Conservation (phyloP, 1,140 invertebrate genomes). For the Hetaerina americana region DNA sequence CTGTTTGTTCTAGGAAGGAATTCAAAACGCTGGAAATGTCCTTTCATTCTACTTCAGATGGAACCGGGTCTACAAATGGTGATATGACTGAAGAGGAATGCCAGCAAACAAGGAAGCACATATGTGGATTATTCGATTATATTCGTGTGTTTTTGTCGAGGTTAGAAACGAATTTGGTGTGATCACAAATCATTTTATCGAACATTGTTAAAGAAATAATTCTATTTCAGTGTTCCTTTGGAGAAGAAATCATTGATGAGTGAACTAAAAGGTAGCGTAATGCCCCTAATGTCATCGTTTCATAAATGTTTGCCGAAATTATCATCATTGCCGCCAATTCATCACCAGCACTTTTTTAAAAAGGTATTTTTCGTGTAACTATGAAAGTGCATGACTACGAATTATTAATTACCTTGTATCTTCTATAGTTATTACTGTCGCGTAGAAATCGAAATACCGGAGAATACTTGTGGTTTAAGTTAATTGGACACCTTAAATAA, state of each 20-base stretch:
- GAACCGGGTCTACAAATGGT: not conserved
- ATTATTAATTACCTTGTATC: not conserved
- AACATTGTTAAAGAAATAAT: not conserved
- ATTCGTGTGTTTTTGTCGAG: not conserved
- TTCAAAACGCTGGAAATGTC: not conserved
- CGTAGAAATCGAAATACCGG: not conserved
- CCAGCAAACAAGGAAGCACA: not conserved
- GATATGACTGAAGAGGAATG: not conserved
- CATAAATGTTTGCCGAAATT: not conserved
- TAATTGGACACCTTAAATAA: not conserved
- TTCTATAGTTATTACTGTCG: not conserved
- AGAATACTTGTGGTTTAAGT: not conserved
- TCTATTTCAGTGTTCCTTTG: not conserved
- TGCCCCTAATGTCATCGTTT: not conserved
- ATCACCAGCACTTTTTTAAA: not conserved
- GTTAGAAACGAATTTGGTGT: not conserved
- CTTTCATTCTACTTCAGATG: not conserved
- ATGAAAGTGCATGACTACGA: too few species aligned
- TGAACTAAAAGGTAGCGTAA: not conserved
- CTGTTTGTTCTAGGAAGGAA: not conserved
- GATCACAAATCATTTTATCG: not conserved
- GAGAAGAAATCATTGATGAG: not conserved
- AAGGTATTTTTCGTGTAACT: not conserved
- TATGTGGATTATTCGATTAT: not conserved
- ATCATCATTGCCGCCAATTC: not conserved